Conservation (phyloP, 2,113 vertebrate species). For the Oryzias celebensis region DNA sequence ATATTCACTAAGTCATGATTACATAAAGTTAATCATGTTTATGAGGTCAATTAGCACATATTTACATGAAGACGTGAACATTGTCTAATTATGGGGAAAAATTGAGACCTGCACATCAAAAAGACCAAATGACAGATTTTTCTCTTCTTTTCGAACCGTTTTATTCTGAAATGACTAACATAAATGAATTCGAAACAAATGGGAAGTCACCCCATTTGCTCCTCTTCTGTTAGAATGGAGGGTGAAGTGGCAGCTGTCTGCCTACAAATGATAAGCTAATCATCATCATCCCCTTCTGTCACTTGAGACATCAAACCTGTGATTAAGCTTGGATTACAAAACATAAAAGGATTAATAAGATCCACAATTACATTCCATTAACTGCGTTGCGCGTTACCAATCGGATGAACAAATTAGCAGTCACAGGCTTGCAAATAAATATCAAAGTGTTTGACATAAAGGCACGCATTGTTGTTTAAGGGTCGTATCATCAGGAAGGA, state of each 20-base stretch:
- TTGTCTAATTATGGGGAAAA: neutral
- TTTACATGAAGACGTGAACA: constrained; percentile 1
- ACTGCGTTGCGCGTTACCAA: constrained; percentile 37
- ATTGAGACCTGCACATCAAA: no score
- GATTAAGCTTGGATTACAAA: constrained; percentile 60
- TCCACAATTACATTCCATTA: constrained; percentile 50
- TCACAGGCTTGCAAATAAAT: neutral
- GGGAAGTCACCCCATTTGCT: constrained; percentile 22
- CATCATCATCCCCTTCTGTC: constrained; percentile 57
- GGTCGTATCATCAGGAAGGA: constrained; percentile 31
- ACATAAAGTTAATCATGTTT: constrained; percentile 4
- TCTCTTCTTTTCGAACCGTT: neutral
- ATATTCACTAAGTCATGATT: neutral
- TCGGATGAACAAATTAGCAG: constrained; percentile 47
- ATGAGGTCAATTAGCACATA: constrained; percentile 1
- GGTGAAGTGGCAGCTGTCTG: constrained; percentile 41
- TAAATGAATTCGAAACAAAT: constrained; percentile 20
- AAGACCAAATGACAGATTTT: no score
- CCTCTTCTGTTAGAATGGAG: constrained; percentile 31
- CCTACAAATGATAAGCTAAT: constrained; percentile 62
- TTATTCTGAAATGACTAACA: constrained; percentile 22
- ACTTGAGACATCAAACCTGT: constrained; percentile 44
- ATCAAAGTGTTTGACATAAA: constrained; percentile 8
- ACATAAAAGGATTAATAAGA: constrained; percentile 63
- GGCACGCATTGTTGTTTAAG: constrained; percentile 31